phyloP scores from a whole-genome alignment of 2,888 invertebrate genomes.

The Drosophila pseudotakahashii region DNA sequence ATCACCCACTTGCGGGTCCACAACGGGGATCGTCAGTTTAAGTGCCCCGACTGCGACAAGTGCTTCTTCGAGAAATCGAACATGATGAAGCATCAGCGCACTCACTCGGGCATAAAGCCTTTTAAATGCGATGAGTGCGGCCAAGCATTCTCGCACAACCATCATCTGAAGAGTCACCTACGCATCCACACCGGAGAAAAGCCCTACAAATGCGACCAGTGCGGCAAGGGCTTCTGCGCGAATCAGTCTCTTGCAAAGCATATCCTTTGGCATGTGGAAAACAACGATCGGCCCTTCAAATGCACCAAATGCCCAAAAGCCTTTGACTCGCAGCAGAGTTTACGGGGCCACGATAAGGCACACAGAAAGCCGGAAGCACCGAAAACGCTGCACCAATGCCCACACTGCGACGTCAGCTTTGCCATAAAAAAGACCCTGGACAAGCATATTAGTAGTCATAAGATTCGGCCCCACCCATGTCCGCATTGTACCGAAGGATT shows the following conservation, averaged over 20 bases:
- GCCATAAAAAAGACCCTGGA: slow-evolving; percentile 18
- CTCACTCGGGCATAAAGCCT: slow-evolving; percentile 31
- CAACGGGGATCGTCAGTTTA: slow-evolving; percentile 28
- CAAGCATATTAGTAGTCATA: slow-evolving; percentile 36
- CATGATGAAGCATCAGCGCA: slow-evolving; percentile 38
- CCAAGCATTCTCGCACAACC: slow-evolving; percentile 32
- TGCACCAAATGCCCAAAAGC: slow-evolving; percentile 33
- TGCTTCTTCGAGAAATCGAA: slow-evolving; percentile 46
- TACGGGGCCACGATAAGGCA: slow-evolving; percentile 19
- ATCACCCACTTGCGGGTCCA: slow-evolving; percentile 33
- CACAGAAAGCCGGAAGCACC: slow-evolving; percentile 4
- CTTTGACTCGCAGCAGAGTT: slow-evolving; percentile 17
- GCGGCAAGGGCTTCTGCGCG: slow-evolving; percentile 29
- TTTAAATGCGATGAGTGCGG: slow-evolving; percentile 38
- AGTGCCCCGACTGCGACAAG: slow-evolving; percentile 49
- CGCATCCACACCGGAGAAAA: slow-evolving; percentile 46
- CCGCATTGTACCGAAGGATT: slow-evolving; percentile 17
- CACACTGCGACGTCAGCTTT: slow-evolving; percentile 28
- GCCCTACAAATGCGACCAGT: slow-evolving; percentile 36
- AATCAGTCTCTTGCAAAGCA: slow-evolving; percentile 41
- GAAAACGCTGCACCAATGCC: slow-evolving; percentile 17
- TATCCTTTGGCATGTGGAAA: slow-evolving; percentile 31
- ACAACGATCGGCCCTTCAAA: slow-evolving; percentile 19
- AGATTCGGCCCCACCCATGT: slow-evolving; percentile 18
- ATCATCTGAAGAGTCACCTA: slow-evolving; percentile 34